These are phyloP conservation scores for Calameuta pallipes DNA, from an alignment of 2,888 invertebrate species.

Conservation along the genomic window DNA sequence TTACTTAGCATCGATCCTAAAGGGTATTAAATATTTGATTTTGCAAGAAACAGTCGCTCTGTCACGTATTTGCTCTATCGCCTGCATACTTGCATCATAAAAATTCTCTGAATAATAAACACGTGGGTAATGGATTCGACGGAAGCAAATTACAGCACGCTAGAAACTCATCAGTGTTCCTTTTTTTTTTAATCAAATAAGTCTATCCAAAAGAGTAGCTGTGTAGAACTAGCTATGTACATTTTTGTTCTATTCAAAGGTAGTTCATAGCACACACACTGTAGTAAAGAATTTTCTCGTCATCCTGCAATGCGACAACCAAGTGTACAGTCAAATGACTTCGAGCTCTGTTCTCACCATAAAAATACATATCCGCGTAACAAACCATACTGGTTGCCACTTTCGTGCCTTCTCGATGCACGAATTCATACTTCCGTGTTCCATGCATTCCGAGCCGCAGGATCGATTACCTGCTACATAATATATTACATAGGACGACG, in stretches of 20 bases:
- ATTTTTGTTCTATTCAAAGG: not conserved
- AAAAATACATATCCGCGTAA: not conserved
- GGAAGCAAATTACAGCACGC: not conserved
- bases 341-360: not conserved
- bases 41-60: too few species aligned
- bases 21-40: not conserved
- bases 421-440: not conserved
- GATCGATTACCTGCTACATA: not conserved
- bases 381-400: not conserved
- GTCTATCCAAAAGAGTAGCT: not conserved
- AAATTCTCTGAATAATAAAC: not conserved
- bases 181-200: not conserved
- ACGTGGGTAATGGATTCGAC: not conserved
- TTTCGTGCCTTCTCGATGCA: not conserved
- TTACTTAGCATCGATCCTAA: not conserved
- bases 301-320: constrained; percentile 41
- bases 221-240: not conserved
- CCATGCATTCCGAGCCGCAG: not conserved
- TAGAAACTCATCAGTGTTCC: not conserved
- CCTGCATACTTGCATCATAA: not conserved
- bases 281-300: not conserved
- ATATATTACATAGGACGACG: not conserved
- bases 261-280: not conserved
- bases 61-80: too few species aligned
- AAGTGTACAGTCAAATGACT: not conserved